Conservation (phyloP, 2,888 invertebrate species). For the Tinea semifulvella region DNA sequence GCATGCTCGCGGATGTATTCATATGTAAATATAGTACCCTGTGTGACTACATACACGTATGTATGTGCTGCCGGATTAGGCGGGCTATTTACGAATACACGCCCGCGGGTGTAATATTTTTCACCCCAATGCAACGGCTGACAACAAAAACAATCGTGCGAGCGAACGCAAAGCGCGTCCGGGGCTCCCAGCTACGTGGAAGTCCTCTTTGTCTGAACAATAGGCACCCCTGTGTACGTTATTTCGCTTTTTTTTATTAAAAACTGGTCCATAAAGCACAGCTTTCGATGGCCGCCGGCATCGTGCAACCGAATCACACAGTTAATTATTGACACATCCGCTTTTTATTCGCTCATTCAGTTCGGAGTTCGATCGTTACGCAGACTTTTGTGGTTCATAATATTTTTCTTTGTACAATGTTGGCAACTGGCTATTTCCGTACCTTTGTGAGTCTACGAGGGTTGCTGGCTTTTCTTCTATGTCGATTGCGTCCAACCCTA, state of each 20-base stretch:
- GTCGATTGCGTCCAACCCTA: slow-evolving; percentile 7
- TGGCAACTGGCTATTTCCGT: slow-evolving; percentile 51
- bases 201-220: slow-evolving; percentile 41
- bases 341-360: slow-evolving; percentile 39
- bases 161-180: slow-evolving; percentile 23
- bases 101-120: slow-evolving; percentile 64
- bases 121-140: slow-evolving; percentile 39
- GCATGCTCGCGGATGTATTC: slow-evolving; percentile 10
- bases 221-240: slow-evolving; percentile 31
- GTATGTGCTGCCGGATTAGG: slow-evolving; percentile 14
- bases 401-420: slow-evolving; percentile 34
- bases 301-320: slow-evolving; percentile 48
- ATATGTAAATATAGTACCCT: slow-evolving; percentile 5
- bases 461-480: not conserved
- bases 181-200: slow-evolving; percentile 13
- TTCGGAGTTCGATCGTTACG: slow-evolving; percentile 20
- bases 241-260: slow-evolving; percentile 24
- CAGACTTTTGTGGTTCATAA: slow-evolving; percentile 39
- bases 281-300: slow-evolving; percentile 53
- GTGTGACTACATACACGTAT: slow-evolving; percentile 2
- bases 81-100: slow-evolving; percentile 32
- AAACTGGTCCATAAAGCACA: slow-evolving; percentile 33
- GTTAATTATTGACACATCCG: slow-evolving; percentile 66
- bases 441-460: slow-evolving; percentile 32
- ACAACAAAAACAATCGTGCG: slow-evolving; percentile 21